Evolutionary conservation across 2,797 vertebrate species (phyloP).

Genomic region (Syndactyla subalaris): DNA sequence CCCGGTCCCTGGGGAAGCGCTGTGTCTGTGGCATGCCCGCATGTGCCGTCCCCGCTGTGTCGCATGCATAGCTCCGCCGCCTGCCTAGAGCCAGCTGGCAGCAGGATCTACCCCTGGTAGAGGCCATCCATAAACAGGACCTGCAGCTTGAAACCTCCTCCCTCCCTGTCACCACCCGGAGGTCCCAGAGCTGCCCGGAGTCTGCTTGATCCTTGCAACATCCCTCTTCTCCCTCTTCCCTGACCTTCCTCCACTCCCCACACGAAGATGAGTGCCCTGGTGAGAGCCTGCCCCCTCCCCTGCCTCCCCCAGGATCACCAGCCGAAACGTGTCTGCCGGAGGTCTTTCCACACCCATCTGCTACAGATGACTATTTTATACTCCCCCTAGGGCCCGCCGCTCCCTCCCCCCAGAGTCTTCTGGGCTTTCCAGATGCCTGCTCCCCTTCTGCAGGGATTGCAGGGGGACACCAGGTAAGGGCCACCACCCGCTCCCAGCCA

Average conservation of each 20-base stretch:
- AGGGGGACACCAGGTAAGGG: conserved; percentile 75
- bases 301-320: conserved; percentile 11
- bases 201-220: conserved; percentile 14
- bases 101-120: conserved; percentile 32
- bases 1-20: conserved; percentile 6
- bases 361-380: conserved; percentile 72
- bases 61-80: conserved; percentile 53
- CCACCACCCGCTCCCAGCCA: conserved; percentile 17
- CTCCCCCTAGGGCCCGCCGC: conserved; percentile 71
- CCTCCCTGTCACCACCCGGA: neutral
- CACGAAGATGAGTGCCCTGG: neutral
- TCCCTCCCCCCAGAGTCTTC: conserved; percentile 70
- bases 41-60: conserved; percentile 54
- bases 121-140: conserved; percentile 75
- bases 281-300: neutral
- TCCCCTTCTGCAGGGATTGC: conserved; percentile 72
- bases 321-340: neutral
- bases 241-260: neutral
- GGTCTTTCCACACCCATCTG: neutral
- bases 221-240: neutral
- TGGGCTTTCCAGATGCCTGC: conserved; percentile 73
- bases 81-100: conserved; percentile 65
- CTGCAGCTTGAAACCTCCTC: conserved; percentile 41
- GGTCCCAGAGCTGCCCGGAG: neutral
- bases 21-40: conserved; percentile 67